phyloP scores from a whole-genome alignment of 2,113 vertebrate species.

The Toxotes jaculatrix region DNA sequence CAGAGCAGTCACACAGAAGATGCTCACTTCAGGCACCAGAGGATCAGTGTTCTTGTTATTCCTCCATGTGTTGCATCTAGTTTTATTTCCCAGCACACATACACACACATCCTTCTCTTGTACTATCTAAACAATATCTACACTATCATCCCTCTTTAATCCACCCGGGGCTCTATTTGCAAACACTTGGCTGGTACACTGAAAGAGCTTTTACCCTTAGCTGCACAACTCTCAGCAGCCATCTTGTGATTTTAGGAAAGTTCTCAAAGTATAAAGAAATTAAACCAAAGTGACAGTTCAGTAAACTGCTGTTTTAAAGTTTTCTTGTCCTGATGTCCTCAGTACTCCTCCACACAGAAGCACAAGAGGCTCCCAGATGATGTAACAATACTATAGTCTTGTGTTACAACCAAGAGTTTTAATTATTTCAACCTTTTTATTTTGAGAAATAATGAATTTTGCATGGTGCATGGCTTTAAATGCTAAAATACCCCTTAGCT shows the following conservation, averaged over 20 bases:
- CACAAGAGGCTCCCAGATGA: background rate
- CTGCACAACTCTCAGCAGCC: background rate
- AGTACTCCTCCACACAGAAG: background rate
- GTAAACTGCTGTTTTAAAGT: background rate
- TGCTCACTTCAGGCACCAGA: conserved; percentile 15
- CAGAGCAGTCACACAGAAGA: conserved; percentile 15
- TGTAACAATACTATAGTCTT: background rate
- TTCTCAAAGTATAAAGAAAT: background rate
- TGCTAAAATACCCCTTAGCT: background rate
- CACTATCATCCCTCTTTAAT: background rate
- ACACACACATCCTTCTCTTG: background rate
- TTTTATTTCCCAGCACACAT: background rate
- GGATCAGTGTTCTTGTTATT: background rate
- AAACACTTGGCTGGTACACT: background rate
- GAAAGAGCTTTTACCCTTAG: background rate
- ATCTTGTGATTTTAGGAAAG: background rate
- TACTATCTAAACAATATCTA: background rate
- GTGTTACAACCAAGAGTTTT: background rate
- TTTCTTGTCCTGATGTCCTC: background rate
- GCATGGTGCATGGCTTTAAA: background rate
- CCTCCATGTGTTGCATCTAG: background rate
- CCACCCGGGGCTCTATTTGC: background rate
- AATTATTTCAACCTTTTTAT: background rate
- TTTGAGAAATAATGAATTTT: background rate
- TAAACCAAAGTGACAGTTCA: no score